Base-by-base conservation (phyloP, 2,113 vertebrate species). In the Scartelaos histophorus region DNA sequence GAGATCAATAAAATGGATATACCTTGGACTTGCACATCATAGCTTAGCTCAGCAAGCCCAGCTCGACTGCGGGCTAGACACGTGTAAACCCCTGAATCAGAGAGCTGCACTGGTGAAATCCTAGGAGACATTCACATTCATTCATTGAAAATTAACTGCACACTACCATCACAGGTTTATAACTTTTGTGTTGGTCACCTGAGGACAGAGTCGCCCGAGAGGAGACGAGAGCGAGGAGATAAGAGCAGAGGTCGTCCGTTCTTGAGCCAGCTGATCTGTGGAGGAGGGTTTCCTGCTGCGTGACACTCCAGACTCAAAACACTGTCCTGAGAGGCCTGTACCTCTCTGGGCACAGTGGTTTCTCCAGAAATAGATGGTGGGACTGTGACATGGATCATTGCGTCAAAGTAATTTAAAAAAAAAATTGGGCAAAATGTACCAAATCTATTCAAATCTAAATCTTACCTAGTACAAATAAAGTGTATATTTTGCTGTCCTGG, bases 21-120 rank as follows among this genome's bases (percentile, higher is more conserved):
- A 98, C 97, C 95, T 71, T 86, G 93, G 67, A 98, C 94, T 73
- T 93, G 94, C 66, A 98, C 83, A 73, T 93, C n/a, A n/a, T 96
- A 96, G 81, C 88, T 94, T 51, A 89, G 94, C 68, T 95, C 78
- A 0, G 95, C 93, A 54, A 94, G 93, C 0, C 97, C 97, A 0
- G 95, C 95, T 21, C 25, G 92, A 83, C 95, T 98, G 1, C 93
- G 92, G 0, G 93, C 94, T 7, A 96, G 69, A 17, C 97, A 98
- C 0, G 93, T 95, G 90, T 97, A 98, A 66, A 92, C 64, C 1
- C 96, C 97, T 0, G 94, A 83, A 1, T 98, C 96, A 0, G 94
- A 92, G 65, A 93, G 67, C 83, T 95, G 95, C 61, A 94, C 94
- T 1, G 85, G 93, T 73, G 94, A 95, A 76, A 98, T 95, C 92